Evolutionary conservation across 92 coral and sea anemone species (phyloP).

Genomic region (Nematostella vectensis): DNA sequence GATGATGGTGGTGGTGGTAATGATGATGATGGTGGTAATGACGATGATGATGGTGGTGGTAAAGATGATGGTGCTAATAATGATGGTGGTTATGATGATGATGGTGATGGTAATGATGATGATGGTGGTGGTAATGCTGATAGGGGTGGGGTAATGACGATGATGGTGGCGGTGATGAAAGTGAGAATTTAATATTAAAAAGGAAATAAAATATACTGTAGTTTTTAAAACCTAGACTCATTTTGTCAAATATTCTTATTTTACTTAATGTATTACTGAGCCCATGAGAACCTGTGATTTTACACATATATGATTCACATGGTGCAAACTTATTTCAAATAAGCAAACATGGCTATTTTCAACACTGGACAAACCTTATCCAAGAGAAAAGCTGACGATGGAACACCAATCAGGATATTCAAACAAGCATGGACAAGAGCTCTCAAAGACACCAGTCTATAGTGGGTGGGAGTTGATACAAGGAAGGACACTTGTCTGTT

Average conservation of each 20-base stretch:
- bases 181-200: not conserved
- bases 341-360: too few relatives aligned
- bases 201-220: too few relatives aligned
- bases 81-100: too few relatives aligned
- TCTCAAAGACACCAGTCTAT: slow-evolving; percentile 26
- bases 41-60: too few relatives aligned
- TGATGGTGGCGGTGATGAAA: slow-evolving; percentile 2
- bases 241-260: too few relatives aligned
- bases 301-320: too few relatives aligned
- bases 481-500: slow-evolving; percentile 71
- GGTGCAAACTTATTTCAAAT: too few relatives aligned
- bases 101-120: slow-evolving; percentile 8
- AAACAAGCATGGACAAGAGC: slow-evolving; percentile 61
- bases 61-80: too few relatives aligned
- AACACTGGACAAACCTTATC: slow-evolving; percentile 72
- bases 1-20: slow-evolving; percentile 2
- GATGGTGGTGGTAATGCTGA: too few relatives aligned
- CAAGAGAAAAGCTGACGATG: slow-evolving; percentile 61
- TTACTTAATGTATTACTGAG: too few relatives aligned
- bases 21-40: slow-evolving; percentile 9
- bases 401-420: slow-evolving; percentile 87
- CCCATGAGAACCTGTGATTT: too few relatives aligned
- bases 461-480: slow-evolving; percentile 44
- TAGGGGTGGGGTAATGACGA: not conserved
- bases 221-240: too few relatives aligned